Conservation (phyloP, 2,797 vertebrate genomes). For the Xiphophorus birchmanni region DNA sequence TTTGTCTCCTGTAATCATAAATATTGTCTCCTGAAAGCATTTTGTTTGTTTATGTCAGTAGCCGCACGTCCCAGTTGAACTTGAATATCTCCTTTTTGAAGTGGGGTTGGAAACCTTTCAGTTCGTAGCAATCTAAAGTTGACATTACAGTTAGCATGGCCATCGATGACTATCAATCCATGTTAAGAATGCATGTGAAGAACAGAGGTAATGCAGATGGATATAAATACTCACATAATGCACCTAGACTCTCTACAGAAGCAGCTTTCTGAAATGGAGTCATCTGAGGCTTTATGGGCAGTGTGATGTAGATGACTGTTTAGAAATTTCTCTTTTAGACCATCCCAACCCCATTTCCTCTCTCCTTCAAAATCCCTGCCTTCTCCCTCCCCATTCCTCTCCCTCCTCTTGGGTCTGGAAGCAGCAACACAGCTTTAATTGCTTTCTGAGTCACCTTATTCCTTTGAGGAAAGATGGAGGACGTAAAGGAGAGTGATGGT, state of each 20-base stretch:
- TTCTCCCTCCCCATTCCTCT: conserved; percentile 51
- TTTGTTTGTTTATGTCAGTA: background rate
- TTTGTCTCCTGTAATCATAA: background rate
- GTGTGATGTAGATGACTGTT: conserved; percentile 62
- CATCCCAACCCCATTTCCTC: conserved; percentile 38
- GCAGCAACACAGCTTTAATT: conserved; percentile 74
- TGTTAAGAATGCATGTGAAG: background rate
- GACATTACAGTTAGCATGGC: background rate
- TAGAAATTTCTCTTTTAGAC: conserved; percentile 53
- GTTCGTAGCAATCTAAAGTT: background rate
- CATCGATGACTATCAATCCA: too few species aligned
- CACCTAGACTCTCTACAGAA: conserved; percentile 39
- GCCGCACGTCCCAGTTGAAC: background rate
- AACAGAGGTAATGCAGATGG: conserved; percentile 18
- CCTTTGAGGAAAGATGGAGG: conserved; percentile 51
- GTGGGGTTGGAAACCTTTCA: background rate
- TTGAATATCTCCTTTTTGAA: background rate
- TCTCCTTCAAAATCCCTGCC: conserved; percentile 48
- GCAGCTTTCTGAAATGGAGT: conserved; percentile 38
- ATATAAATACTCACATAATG: conserved; percentile 31
- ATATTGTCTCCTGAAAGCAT: background rate
- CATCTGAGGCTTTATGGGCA: conserved; percentile 57
- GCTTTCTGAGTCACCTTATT: conserved; percentile 76
- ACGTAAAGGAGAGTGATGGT: conserved; percentile 38
- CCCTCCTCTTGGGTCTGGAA: conserved; percentile 61